Percentiles rank a stretch among this genome's conserved stretches.
phyloP scores from a whole-genome alignment of 1,140 invertebrate genomes.

The Apis cerana region DNA sequence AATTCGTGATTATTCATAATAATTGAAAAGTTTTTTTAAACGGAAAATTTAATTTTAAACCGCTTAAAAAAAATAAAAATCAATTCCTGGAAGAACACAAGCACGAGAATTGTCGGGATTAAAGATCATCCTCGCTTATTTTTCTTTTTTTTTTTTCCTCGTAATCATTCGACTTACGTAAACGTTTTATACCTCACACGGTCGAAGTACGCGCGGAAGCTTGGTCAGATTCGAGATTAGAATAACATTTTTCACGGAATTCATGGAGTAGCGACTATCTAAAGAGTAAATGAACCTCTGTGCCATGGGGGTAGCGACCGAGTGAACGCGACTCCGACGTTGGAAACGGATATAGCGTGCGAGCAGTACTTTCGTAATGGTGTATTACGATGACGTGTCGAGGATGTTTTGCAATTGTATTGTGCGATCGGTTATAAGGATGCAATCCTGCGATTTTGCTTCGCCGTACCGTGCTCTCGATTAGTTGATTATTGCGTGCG shows the following conservation, averaged over 20 bases:
- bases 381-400: neutral
- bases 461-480: neutral
- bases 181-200: neutral
- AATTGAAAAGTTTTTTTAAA: too few relatives aligned
- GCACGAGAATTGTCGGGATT: neutral
- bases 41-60: neutral
- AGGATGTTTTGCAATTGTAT: slow-evolving; percentile 3
- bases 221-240: neutral
- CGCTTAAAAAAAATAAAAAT: neutral
- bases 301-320: neutral
- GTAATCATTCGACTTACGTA: neutral
- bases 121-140: neutral
- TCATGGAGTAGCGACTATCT: too few relatives aligned
- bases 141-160: neutral
- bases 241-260: slow-evolving; percentile 6
- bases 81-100: neutral
- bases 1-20: too few relatives aligned
- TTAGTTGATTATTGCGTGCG: neutral
- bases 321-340: neutral
- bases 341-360: slow-evolving; percentile 9
- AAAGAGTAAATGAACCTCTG: neutral
- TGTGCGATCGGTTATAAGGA: slow-evolving; percentile 7
- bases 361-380: neutral
- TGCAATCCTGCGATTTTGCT: neutral
- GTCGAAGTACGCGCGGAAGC: neutral